These are phyloP conservation scores for Fistularia tabacaria DNA, from an alignment of 2,797 vertebrate species.

Conservation along the genomic window DNA sequence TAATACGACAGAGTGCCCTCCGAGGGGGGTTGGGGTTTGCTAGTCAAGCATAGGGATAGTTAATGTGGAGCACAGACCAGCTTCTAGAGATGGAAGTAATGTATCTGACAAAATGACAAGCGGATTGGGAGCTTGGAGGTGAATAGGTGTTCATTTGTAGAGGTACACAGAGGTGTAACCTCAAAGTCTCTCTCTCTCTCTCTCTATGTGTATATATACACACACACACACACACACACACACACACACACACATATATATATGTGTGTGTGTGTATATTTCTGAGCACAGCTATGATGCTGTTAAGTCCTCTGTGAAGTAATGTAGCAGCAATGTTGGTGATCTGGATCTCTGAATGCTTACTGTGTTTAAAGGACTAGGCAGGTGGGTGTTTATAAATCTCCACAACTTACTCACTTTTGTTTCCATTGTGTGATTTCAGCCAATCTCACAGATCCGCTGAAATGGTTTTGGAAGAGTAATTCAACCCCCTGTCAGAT, in stretches of 20 bases:
- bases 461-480: conserved; percentile 45
- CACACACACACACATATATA: no score
- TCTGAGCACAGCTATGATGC: conserved; percentile 9
- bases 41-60: neutral
- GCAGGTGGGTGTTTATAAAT: conserved; percentile 39
- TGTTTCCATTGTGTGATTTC: conserved; percentile 48
- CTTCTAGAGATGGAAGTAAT: conserved; percentile 19
- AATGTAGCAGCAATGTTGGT: conserved; percentile 8
- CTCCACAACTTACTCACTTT: conserved; percentile 32
- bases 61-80: conserved; percentile 8
- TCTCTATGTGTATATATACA: no score
- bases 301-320: conserved; percentile 1
- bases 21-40: neutral
- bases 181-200: conserved; percentile 4
- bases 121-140: conserved; percentile 20
- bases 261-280: neutral
- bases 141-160: conserved; percentile 39
- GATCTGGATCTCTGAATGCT: conserved; percentile 20
- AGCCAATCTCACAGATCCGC: conserved; percentile 46
- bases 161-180: conserved; percentile 6
- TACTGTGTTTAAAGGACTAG: conserved; percentile 23
- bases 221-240: no score
- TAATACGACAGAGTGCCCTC: conserved; percentile 20
- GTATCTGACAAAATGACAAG: conserved; percentile 31
- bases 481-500: conserved; percentile 48